Percentiles rank a stretch among this genome's conserved stretches.
Conservation (phyloP, 1,140 invertebrate genomes). For the Drosophila saltans region DNA sequence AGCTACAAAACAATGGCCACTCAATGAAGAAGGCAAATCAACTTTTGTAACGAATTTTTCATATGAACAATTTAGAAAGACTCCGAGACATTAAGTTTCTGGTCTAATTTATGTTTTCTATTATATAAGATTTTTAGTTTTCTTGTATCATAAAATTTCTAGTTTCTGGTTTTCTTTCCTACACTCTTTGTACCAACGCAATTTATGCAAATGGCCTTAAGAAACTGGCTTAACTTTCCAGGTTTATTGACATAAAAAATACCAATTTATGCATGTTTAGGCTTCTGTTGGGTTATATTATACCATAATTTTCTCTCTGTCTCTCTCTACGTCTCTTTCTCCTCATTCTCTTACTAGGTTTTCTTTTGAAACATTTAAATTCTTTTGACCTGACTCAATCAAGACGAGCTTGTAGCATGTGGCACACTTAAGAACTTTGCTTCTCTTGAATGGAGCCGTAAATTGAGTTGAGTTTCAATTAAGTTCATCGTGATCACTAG, state of each 20-base stretch:
- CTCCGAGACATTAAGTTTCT: too few species aligned
- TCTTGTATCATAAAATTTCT: not conserved
- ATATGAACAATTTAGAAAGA: not conserved
- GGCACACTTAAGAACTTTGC: constrained; percentile 31
- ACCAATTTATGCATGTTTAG: constrained; percentile 63
- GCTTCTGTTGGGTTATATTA: constrained; percentile 58
- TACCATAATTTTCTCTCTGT: not conserved
- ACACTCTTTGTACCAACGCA: constrained; percentile 53
- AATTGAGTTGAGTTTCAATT: constrained; percentile 69
- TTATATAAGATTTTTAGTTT: constrained; percentile 32
- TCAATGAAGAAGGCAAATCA: constrained; percentile 38
- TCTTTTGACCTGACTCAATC: constrained; percentile 82
- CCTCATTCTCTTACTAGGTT: not conserved
- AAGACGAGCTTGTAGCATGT: constrained; percentile 70
- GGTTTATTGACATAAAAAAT: not conserved
- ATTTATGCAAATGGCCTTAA: constrained; percentile 68
- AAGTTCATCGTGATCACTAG: constrained; percentile 22
- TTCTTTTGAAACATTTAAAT: constrained; percentile 63
- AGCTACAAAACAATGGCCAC: constrained; percentile 17
- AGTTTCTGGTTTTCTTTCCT: constrained; percentile 1
- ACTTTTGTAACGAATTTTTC: constrained; percentile 35
- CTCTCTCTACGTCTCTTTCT: not conserved
- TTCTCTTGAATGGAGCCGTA: constrained; percentile 35
- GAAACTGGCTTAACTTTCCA: constrained; percentile 18
- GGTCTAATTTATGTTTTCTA: not conserved